Evolutionary conservation across 2,888 invertebrate genomes (phyloP).

Genomic region (Hanleya hanleyi): DNA sequence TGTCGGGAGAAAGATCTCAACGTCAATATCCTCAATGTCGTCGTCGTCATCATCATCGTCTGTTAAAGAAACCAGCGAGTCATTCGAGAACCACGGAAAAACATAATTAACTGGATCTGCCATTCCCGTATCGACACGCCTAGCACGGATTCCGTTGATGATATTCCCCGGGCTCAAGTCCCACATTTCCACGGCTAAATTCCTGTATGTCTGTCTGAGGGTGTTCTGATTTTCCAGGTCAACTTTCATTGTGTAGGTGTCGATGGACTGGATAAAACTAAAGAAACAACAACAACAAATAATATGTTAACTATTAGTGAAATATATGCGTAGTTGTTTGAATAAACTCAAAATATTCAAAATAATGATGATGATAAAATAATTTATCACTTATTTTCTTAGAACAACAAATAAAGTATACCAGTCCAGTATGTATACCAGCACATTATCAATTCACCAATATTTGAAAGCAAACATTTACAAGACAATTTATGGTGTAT

Average conservation of each 20-base stretch:
- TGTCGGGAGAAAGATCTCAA: not conserved
- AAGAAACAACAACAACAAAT: no score
- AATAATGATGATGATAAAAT: no score
- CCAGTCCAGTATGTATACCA: no score
- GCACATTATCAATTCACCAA: no score
- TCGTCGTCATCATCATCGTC: not conserved
- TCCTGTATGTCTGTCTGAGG: not conserved
- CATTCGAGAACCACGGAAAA: not conserved
- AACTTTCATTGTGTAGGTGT: not conserved
- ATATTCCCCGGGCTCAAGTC: not conserved
- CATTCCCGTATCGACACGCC: not conserved
- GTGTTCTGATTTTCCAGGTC: not conserved
- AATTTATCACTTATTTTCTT: no score
- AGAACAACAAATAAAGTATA: no score
- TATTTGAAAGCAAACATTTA: no score
- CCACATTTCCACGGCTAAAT: not conserved
- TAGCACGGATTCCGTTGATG: not conserved
- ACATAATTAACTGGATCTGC: not conserved
- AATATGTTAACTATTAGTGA: no score
- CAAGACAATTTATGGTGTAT: no score
- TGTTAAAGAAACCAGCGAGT: not conserved
- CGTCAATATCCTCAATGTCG: not conserved
- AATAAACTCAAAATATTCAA: no score
- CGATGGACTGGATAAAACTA: not conserved
- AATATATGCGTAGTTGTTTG: no score